phyloP scores from a whole-genome alignment of 2,113 vertebrate genomes.

The Cryptoleucopteryx plumbea region DNA sequence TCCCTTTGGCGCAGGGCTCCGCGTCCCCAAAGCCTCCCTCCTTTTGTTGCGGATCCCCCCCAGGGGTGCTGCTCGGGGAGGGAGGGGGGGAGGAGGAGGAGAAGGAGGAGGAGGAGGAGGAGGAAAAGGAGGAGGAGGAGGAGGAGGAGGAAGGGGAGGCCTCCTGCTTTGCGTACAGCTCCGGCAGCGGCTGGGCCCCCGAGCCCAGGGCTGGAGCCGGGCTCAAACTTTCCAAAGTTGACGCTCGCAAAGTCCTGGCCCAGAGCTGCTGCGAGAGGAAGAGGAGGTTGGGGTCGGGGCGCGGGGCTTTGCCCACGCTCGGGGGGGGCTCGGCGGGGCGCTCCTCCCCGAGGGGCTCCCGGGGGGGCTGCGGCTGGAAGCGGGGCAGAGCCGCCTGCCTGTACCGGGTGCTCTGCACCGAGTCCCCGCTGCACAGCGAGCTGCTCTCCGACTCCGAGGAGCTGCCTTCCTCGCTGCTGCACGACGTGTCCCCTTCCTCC shows the following conservation, averaged over 20 bases:
- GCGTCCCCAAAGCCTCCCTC: neutral
- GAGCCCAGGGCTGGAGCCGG: neutral
- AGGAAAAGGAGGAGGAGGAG: too few species aligned
- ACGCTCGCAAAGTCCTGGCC: constrained; percentile 35
- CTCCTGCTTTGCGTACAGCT: neutral
- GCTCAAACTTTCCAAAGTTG: constrained; percentile 54
- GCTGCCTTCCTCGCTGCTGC: constrained; percentile 60
- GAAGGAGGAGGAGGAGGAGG: too few species aligned
- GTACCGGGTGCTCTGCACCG: constrained; percentile 64
- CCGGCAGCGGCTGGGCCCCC: neutral
- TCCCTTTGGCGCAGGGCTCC: constrained; percentile 15
- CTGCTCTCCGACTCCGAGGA: constrained; percentile 68
- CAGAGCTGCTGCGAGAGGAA: constrained; percentile 40
- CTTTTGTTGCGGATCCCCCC: neutral
- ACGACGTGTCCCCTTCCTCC: constrained; percentile 66
- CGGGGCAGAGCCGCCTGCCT: constrained; percentile 49
- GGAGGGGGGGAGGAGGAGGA: too few species aligned
- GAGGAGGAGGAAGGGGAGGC: too few species aligned
- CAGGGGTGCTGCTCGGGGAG: too few species aligned
- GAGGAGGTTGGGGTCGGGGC: constrained; percentile 21
- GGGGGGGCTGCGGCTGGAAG: neutral
- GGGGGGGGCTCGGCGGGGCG: neutral
- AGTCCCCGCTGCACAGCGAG: constrained; percentile 64
- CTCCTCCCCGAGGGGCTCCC: neutral
- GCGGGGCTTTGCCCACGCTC: neutral